A percentile compares a stretch with the other conserved stretches of the same genome.
Conservation (phyloP, 1,140 invertebrate genomes). For the Musca domestica region DNA sequence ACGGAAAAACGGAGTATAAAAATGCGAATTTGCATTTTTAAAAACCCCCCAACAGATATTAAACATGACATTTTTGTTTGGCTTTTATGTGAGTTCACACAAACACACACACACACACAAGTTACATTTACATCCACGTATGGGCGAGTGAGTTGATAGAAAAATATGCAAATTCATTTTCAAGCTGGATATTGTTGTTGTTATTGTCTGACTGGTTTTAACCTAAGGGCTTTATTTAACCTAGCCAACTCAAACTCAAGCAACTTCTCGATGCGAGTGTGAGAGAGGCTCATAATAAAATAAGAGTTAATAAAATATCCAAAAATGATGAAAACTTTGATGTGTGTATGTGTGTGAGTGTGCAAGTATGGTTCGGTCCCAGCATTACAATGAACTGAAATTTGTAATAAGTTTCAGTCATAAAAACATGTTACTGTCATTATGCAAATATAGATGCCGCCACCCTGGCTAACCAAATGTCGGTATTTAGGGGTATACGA, state of each 20-base stretch:
- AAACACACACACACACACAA: too few species aligned
- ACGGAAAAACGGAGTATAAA: background rate
- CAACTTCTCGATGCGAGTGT: too few species aligned
- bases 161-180: slow-evolving; percentile 15
- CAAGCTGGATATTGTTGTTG: background rate
- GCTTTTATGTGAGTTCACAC: too few species aligned
- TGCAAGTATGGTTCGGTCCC: too few species aligned
- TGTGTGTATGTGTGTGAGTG: too few species aligned
- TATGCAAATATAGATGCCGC: slow-evolving; percentile 8
- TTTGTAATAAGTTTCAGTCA: slow-evolving; percentile 16
- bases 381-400: slow-evolving; percentile 8
- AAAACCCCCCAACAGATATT: background rate
- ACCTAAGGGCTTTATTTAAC: slow-evolving; percentile 1
- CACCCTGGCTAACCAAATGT: background rate
- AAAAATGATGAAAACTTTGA: slow-evolving; percentile 10
- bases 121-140: background rate
- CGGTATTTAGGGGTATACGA: background rate
- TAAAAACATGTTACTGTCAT: slow-evolving; percentile 22
- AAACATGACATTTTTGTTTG: background rate
- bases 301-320: slow-evolving; percentile 9
- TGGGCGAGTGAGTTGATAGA: background rate
- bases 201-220: background rate
- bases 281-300: slow-evolving; percentile 11
- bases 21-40: slow-evolving; percentile 16
- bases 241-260: too few species aligned